A percentile compares a stretch with the other conserved stretches of the same genome.
These are phyloP conservation scores for Notechis scutatus DNA, from an alignment of 2,113 vertebrate species.

Conservation along the genomic window DNA sequence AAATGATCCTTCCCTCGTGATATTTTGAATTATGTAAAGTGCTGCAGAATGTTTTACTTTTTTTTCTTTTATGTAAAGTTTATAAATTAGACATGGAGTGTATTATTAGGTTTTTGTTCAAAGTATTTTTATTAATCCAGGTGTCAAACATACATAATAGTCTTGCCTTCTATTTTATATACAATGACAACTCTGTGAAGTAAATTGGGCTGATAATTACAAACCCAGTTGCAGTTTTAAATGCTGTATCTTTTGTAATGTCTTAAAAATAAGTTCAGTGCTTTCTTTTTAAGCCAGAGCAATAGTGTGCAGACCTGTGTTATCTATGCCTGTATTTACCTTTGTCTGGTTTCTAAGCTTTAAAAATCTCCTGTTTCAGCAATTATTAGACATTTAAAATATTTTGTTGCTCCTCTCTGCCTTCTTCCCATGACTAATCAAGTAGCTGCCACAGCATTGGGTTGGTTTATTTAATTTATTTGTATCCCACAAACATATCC, in stretches of 20 bases:
- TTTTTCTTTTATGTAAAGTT: not conserved
- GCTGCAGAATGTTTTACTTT: not conserved
- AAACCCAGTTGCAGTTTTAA: not conserved
- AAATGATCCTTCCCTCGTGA: not conserved
- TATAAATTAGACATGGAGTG: not conserved
- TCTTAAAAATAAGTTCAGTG: conserved; percentile 19
- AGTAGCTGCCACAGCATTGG: not conserved
- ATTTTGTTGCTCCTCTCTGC: not conserved
- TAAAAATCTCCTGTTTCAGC: not conserved
- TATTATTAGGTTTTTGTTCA: not conserved
- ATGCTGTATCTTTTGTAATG: not conserved
- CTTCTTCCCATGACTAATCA: no score
- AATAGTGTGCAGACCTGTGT: not conserved
- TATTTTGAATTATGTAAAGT: not conserved
- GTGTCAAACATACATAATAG: not conserved
- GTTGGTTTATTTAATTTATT: not conserved
- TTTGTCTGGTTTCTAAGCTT: conserved; percentile 4
- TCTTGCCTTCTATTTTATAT: not conserved
- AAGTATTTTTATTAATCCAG: not conserved
- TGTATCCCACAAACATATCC: not conserved
- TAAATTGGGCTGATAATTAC: not conserved
- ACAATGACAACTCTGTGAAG: not conserved
- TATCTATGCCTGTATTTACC: conserved; percentile 6
- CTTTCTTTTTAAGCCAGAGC: not conserved
- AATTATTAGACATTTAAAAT: not conserved